Evolutionary conservation across 2,888 invertebrate genomes (phyloP).

Genomic region (Drosophila melanosoma): DNA sequence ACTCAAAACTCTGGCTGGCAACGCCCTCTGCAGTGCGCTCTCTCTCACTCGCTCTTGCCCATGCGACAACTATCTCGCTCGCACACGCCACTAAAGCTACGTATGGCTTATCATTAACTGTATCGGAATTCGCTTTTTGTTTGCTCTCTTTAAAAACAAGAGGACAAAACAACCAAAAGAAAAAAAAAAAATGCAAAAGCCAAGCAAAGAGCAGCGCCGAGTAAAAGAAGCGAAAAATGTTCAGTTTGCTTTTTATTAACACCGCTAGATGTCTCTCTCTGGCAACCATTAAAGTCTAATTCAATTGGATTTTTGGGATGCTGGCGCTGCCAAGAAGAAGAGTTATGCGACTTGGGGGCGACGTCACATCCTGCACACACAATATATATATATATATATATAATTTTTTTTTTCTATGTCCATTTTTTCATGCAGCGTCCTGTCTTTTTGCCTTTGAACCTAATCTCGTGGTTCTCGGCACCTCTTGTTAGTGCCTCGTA

Average conservation of each 20-base stretch:
- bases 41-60: slow-evolving; percentile 38
- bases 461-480: slow-evolving; percentile 81
- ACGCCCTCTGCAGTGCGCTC: slow-evolving; percentile 45
- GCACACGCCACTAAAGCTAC: slow-evolving; percentile 10
- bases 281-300: slow-evolving; percentile 74
- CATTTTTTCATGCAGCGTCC: slow-evolving; percentile 31
- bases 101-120: slow-evolving; percentile 76
- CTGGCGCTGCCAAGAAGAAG: slow-evolving; percentile 32
- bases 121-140: slow-evolving; percentile 71
- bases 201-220: slow-evolving; percentile 28
- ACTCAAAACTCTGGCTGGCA: slow-evolving; percentile 40
- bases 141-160: slow-evolving; percentile 27
- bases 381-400: too few relatives aligned
- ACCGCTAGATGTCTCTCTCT: slow-evolving; percentile 80
- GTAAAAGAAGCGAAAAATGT: slow-evolving; percentile 52
- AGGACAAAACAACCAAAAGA: slow-evolving; percentile 29
- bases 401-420: slow-evolving; percentile 11
- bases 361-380: slow-evolving; percentile 39
- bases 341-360: slow-evolving; percentile 33
- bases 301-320: slow-evolving; percentile 70
- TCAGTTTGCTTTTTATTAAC: slow-evolving; percentile 73
- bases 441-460: slow-evolving; percentile 74
- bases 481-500: slow-evolving; percentile 78
- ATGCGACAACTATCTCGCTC: slow-evolving; percentile 25
- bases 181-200: slow-evolving; percentile 1